phyloP scores from a whole-genome alignment of 2,888 invertebrate species.

The Notodonta ziczac region DNA sequence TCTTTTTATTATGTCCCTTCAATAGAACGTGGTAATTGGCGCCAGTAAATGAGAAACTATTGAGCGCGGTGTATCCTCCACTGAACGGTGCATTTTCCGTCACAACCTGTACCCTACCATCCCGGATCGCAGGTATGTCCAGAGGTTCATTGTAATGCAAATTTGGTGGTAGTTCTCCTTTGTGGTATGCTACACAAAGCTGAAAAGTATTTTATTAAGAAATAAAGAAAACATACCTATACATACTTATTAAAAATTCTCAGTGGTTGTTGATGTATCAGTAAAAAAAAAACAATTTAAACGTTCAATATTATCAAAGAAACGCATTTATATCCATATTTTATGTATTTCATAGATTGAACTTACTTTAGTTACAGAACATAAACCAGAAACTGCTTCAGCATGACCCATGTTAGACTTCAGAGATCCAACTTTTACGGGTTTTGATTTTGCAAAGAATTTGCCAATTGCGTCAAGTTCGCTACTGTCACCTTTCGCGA shows the following conservation, averaged over 20 bases:
- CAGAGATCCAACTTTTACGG: slow-evolving; percentile 79
- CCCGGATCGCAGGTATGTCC: slow-evolving; percentile 43
- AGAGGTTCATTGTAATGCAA: slow-evolving; percentile 50
- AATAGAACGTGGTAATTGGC: slow-evolving; percentile 56
- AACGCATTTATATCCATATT: no score
- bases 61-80: slow-evolving; percentile 51
- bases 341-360: no score
- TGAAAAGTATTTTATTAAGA: slow-evolving; percentile 15
- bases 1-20: slow-evolving; percentile 58
- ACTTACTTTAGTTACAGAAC: slow-evolving; percentile 81
- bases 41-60: slow-evolving; percentile 57
- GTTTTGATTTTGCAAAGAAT: slow-evolving; percentile 77
- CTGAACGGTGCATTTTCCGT: slow-evolving; percentile 40
- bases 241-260: no score
- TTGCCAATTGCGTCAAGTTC: slow-evolving; percentile 86
- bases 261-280: no score
- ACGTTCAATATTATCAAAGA: no score
- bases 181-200: slow-evolving; percentile 54
- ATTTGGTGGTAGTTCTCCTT: slow-evolving; percentile 51
- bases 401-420: slow-evolving; percentile 70
- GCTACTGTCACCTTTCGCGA: slow-evolving; percentile 85
- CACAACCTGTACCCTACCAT: slow-evolving; percentile 48
- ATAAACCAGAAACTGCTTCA: slow-evolving; percentile 67
- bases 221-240: no score
- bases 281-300: no score